Conservation (phyloP, 2,888 invertebrate species). For the Troides oblongomaculatus region DNA sequence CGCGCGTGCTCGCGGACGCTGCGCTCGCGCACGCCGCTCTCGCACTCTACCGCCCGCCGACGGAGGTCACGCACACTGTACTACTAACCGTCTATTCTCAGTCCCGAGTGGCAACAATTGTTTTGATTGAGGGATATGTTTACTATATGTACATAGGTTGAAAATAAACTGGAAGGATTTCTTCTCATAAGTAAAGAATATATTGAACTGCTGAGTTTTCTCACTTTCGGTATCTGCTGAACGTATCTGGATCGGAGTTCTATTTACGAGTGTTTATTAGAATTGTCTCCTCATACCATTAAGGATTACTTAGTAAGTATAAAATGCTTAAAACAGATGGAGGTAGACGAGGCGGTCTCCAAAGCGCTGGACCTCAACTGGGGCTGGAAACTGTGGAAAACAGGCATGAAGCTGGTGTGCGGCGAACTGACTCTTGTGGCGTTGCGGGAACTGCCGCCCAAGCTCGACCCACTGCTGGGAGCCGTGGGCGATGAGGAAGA, state of each 20-base stretch:
- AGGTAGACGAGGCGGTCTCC: conserved; percentile 81
- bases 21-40: conserved; percentile 89
- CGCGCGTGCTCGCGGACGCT: conserved; percentile 94
- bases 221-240: too few species aligned
- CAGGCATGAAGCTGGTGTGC: conserved; percentile 92
- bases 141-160: too few species aligned
- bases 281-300: too few species aligned
- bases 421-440: conserved; percentile 90
- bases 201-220: too few species aligned
- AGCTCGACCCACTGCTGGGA: conserved; percentile 61
- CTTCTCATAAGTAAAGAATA: too few species aligned
- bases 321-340: conserved; percentile 56
- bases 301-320: too few species aligned
- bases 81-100: too few species aligned
- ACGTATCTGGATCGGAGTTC: too few species aligned
- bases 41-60: conserved; percentile 85
- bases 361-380: conserved; percentile 84
- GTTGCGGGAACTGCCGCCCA: conserved; percentile 88
- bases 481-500: conserved; percentile 41
- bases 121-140: too few species aligned
- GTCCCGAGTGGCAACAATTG: too few species aligned
- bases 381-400: conserved; percentile 97
- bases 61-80: conserved; percentile 74
- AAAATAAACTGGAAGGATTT: too few species aligned
- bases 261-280: too few species aligned